Percentiles rank a stretch among this genome's conserved stretches.
These are phyloP conservation scores for Schizotus pectinicornis DNA, from an alignment of 2,888 invertebrate species.

Conservation along the genomic window DNA sequence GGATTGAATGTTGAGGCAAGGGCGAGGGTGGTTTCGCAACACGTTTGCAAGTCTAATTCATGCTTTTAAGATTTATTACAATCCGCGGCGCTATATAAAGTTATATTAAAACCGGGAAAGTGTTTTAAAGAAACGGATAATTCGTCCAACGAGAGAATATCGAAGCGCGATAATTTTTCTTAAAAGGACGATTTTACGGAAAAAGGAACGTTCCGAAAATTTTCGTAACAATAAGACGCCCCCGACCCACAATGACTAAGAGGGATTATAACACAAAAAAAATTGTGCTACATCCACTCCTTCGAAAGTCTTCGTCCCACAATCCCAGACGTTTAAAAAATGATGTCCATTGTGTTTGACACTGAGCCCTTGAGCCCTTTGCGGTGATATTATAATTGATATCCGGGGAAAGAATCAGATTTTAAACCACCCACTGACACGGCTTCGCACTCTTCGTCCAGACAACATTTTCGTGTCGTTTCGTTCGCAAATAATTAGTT, in stretches of 20 bases:
- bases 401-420: not conserved
- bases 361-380: not conserved
- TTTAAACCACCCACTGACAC: not conserved
- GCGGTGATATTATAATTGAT: not conserved
- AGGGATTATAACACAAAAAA: slow-evolving; percentile 4
- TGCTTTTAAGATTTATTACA: slow-evolving; percentile 27
- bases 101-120: slow-evolving; percentile 17
- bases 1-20: slow-evolving; percentile 21
- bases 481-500: slow-evolving; percentile 10
- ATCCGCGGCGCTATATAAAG: slow-evolving; percentile 11
- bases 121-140: not conserved
- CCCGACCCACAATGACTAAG: not conserved
- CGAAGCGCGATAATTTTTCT: not conserved
- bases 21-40: slow-evolving; percentile 17
- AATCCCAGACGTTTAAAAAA: slow-evolving; percentile 8
- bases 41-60: slow-evolving; percentile 27
- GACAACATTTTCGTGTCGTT: not conserved
- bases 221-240: not conserved
- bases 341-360: slow-evolving; percentile 9
- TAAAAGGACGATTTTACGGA: not conserved
- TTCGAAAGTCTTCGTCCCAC: not conserved
- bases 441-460: not conserved
- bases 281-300: slow-evolving; percentile 7
- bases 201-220: not conserved
- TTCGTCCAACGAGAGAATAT: not conserved